A percentile compares a stretch with the other conserved stretches of the same genome.
These are phyloP conservation scores for Oreocharis arfaki DNA, from an alignment of 2,113 vertebrate genomes.

Conservation along the genomic window DNA sequence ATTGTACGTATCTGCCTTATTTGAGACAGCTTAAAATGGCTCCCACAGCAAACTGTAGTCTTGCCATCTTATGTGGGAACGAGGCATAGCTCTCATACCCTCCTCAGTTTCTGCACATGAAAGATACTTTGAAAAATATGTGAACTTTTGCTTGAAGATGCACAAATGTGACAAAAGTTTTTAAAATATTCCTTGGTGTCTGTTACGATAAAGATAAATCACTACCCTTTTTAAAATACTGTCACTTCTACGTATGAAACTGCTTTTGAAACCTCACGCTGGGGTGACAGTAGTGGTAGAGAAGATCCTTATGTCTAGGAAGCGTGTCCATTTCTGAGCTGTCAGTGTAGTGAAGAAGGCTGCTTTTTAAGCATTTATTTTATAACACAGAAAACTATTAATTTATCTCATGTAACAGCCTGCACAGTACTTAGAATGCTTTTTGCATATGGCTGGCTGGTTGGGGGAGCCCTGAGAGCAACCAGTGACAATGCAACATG, in stretches of 20 bases:
- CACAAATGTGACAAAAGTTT: background rate
- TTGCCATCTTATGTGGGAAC: background rate
- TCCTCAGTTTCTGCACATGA: background rate
- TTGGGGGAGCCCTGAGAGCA: background rate
- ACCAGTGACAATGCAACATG: background rate
- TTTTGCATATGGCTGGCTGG: background rate
- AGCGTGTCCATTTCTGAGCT: background rate
- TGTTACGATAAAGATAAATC: background rate
- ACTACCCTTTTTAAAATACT: background rate
- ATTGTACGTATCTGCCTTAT: background rate
- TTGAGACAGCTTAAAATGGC: background rate
- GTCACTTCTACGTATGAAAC: background rate
- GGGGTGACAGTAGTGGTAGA: background rate
- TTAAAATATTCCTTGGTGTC: background rate
- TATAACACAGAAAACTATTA: background rate
- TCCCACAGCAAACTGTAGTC: background rate
- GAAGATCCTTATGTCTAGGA: background rate
- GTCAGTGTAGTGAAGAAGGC: background rate
- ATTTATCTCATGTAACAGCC: background rate
- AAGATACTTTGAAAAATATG: background rate
- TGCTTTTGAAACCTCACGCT: background rate
- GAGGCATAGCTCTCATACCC: background rate
- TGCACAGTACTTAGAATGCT: background rate
- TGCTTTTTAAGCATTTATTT: background rate
- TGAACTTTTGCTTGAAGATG: background rate